Percentiles rank a stretch among this genome's conserved stretches.
These are phyloP conservation scores for Colaptes auratus DNA, from an alignment of 2,113 vertebrate genomes.

Conservation along the genomic window DNA sequence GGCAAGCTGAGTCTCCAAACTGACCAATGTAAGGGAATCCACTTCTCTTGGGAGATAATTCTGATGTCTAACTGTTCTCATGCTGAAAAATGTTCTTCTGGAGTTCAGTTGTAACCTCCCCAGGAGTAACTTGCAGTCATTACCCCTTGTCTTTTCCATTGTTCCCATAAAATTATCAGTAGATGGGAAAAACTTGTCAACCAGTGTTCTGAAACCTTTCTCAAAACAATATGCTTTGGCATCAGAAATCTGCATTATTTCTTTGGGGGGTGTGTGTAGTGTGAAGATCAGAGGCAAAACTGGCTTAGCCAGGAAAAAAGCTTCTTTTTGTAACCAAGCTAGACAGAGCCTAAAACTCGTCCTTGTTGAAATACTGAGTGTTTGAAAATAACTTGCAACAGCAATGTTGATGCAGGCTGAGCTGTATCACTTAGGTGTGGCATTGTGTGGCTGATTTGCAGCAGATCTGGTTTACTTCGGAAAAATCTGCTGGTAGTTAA, in stretches of 20 bases:
- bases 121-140: too few relatives aligned
- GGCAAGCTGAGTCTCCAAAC: too few relatives aligned
- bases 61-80: too few relatives aligned
- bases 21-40: too few relatives aligned
- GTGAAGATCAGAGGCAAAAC: not conserved
- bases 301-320: not conserved
- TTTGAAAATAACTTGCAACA: not conserved
- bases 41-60: too few relatives aligned
- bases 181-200: not conserved
- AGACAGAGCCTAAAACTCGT: not conserved
- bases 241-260: not conserved
- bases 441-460: not conserved
- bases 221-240: not conserved
- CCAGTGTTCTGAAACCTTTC: not conserved
- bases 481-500: not conserved
- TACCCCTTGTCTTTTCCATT: too few relatives aligned
- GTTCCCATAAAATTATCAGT: not conserved
- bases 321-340: not conserved
- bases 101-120: too few relatives aligned
- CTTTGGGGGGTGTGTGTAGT: not conserved
- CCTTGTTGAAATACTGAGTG: not conserved
- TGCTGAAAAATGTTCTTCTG: too few relatives aligned
- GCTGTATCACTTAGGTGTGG: not conserved
- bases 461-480: not conserved
- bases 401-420: not conserved